Base-by-base conservation (phyloP, 2,888 invertebrate species). In the Tryphoninae sp. region DNA sequence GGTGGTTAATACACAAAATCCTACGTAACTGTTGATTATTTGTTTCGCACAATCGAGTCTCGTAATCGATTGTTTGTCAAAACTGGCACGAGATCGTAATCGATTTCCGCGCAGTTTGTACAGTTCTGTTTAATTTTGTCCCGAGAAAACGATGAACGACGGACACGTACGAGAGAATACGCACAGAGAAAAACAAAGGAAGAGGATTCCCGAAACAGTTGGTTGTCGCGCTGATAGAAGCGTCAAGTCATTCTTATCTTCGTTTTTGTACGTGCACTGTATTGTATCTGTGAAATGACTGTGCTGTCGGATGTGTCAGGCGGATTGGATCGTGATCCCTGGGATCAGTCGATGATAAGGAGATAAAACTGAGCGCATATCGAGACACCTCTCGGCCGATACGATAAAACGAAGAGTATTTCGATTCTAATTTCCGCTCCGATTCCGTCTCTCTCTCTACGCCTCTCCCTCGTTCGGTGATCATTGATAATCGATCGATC, bases 271-370 rank as follows among this genome's bases (percentile, higher is more conserved):
- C 71, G 71, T 45, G 55, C 26, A 42, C 65, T 4, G 16, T n/a
- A 19, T 49, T 78, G 33, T 77, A 73, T 77, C 79, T 58, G 19
- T 58, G n/a, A 23, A 82, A 82, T 53, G 65, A 77, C 80, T 80
- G 73, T 82, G 77, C 73, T 82, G 82, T 82, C 82, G 77, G 82
- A 82, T 80, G 79, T 80, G 82, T 80, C 82, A 82, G 73, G 22
- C 82, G 73, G 73, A 82, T 82, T 76, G 68, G 68, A 79, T 82
- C 73, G 58, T 79, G 62, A 82, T 79, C 73, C 58, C 40, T 59
- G 68, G 64, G 77, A 82, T 80, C 69, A 74, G 77, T 58, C 59
- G 73, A 59, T 6, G 82, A 82, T 82, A 82, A 79, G 62, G 49
- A 80, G 73, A 82, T 82, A 82, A 77, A 69, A 69, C 53, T 26